These are phyloP conservation scores for Emydocephalus ijimae DNA, from an alignment of 2,113 vertebrate species.

Conservation along the genomic window DNA sequence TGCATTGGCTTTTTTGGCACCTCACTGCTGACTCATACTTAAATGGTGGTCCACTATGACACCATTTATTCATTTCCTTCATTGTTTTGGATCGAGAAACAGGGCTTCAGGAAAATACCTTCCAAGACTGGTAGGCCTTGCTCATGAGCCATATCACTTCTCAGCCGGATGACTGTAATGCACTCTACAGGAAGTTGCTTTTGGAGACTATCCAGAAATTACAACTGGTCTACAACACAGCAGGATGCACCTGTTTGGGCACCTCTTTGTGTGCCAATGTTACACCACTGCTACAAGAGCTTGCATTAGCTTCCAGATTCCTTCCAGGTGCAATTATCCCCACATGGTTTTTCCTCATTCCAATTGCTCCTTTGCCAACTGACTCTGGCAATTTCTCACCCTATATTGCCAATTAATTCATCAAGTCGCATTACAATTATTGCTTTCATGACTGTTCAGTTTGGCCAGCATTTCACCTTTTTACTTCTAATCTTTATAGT, in stretches of 20 bases:
- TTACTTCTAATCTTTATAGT: not conserved
- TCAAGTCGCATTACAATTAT: slow-evolving; percentile 8
- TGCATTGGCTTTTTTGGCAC: too few relatives aligned
- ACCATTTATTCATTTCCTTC: too few relatives aligned
- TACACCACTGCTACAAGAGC: not conserved
- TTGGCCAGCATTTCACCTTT: not conserved
- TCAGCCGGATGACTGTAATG: not conserved
- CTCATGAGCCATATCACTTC: not conserved
- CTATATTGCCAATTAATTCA: not conserved
- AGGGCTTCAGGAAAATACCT: not conserved
- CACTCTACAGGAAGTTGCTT: not conserved
- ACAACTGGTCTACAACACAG: not conserved
- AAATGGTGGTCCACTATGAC: too few relatives aligned
- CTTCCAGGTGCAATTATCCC: not conserved
- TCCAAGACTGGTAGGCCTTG: not conserved
- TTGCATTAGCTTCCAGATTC: not conserved
- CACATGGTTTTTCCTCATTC: not conserved
- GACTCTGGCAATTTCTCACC: not conserved
- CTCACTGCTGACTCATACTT: too few relatives aligned
- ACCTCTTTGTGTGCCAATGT: not conserved
- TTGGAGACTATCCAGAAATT: not conserved
- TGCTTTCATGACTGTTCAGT: not conserved
- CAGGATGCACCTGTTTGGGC: not conserved
- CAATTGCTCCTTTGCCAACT: slow-evolving; percentile 9
- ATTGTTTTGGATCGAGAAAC: too few relatives aligned